Percentiles rank a stretch among this genome's conserved stretches.
These are phyloP conservation scores for Teleopsis dalmanni DNA, from an alignment of 1,140 invertebrate species.

Conservation along the genomic window DNA sequence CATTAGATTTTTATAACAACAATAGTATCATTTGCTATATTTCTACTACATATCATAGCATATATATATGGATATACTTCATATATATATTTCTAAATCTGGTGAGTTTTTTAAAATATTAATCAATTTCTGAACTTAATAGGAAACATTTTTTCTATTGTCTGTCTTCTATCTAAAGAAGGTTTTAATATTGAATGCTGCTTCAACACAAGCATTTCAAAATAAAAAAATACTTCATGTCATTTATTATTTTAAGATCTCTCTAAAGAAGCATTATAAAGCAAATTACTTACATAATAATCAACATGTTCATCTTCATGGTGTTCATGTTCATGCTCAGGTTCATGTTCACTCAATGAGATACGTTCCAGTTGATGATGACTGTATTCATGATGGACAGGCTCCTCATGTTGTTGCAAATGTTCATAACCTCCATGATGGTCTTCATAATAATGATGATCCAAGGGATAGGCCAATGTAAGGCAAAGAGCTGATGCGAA, in stretches of 20 bases:
- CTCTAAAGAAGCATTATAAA: not conserved
- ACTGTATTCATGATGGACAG: slow-evolving; percentile 29
- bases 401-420: slow-evolving; percentile 18
- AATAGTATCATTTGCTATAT: too few relatives aligned
- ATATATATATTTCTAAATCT: too few relatives aligned
- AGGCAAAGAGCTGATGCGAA: slow-evolving; percentile 39
- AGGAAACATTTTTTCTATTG: too few relatives aligned
- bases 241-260: too few relatives aligned
- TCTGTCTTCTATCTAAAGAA: too few relatives aligned
- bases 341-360: slow-evolving; percentile 33
- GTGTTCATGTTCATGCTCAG: slow-evolving; percentile 27
- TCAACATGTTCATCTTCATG: slow-evolving; percentile 42
- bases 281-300: slow-evolving; percentile 41
- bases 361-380: slow-evolving; percentile 36
- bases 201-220: not conserved
- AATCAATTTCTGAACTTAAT: too few relatives aligned
- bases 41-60: too few relatives aligned
- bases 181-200: too few relatives aligned
- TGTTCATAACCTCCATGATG: slow-evolving; percentile 31
- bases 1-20: too few relatives aligned
- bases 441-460: slow-evolving; percentile 37
- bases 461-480: slow-evolving; percentile 38
- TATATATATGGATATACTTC: too few relatives aligned
- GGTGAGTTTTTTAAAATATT: too few relatives aligned
- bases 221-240: not conserved